These are phyloP conservation scores for Smittia aterrima DNA, from an alignment of 2,888 invertebrate genomes.

Conservation along the genomic window DNA sequence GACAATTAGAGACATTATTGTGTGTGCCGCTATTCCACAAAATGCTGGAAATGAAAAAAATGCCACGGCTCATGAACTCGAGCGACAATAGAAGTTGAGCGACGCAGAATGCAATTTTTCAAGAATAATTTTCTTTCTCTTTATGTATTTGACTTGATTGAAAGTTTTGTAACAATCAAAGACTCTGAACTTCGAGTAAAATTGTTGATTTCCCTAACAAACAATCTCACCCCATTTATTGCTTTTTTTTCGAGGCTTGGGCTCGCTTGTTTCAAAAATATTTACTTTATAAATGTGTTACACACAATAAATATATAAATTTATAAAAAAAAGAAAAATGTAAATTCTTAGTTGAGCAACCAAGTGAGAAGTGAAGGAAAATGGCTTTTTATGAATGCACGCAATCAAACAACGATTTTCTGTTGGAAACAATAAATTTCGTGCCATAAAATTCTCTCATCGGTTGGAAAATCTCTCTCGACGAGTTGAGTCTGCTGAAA, in stretches of 20 bases:
- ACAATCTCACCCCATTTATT: too few relatives aligned
- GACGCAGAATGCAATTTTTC: slow-evolving; percentile 18
- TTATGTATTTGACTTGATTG: not conserved
- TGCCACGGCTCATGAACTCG: slow-evolving; percentile 30
- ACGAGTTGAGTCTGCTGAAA: not conserved
- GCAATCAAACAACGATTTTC: slow-evolving; percentile 32
- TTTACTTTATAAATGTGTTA: slow-evolving; percentile 38
- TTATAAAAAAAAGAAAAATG: slow-evolving; percentile 23
- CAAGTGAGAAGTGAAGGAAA: slow-evolving; percentile 39
- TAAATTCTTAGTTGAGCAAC: slow-evolving; percentile 40
- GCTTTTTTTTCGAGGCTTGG: slow-evolving; percentile 12
- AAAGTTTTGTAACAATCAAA: not conserved
- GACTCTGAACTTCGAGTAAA: too few relatives aligned
- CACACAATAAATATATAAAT: slow-evolving; percentile 38
- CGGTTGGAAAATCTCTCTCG: slow-evolving; percentile 21
- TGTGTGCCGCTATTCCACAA: slow-evolving; percentile 2
- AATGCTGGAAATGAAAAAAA: not conserved
- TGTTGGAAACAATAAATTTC: slow-evolving; percentile 37
- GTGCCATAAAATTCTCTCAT: slow-evolving; percentile 38
- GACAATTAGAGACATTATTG: slow-evolving; percentile 41
- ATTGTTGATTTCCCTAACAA: too few relatives aligned
- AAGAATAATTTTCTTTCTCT: not conserved
- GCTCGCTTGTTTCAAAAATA: slow-evolving; percentile 19
- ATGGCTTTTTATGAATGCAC: slow-evolving; percentile 38
- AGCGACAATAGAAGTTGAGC: slow-evolving; percentile 18